Evolutionary conservation across 1,140 invertebrate genomes (phyloP).

Genomic region (Sycophila sp.): DNA sequence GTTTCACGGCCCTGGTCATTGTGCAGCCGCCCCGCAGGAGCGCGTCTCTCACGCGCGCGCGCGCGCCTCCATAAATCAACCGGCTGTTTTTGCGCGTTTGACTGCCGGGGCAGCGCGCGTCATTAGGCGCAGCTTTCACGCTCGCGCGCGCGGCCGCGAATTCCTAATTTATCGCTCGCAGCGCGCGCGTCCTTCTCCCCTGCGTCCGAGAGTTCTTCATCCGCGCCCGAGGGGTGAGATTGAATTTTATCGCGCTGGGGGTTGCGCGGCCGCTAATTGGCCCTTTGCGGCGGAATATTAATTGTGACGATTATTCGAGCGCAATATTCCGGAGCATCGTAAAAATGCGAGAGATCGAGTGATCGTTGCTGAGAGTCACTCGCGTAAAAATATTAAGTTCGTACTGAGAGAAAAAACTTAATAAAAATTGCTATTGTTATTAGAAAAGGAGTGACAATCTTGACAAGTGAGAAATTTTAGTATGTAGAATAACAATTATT

Average conservation of each 20-base stretch:
- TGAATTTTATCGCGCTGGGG: neutral
- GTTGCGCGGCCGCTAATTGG: neutral
- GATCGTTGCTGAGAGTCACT: too few species aligned
- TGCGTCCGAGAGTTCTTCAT: neutral
- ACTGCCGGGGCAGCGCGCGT: slow-evolving; percentile 41
- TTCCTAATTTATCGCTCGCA: slow-evolving; percentile 33
- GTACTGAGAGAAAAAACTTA: too few species aligned
- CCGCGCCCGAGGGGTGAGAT: neutral
- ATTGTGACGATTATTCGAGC: too few species aligned
- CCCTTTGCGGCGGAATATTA: neutral
- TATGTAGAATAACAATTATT: too few species aligned
- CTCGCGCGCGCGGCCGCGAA: slow-evolving; percentile 35
- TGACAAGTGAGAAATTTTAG: too few species aligned
- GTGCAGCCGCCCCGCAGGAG: slow-evolving; percentile 12
- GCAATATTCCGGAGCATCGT: too few species aligned
- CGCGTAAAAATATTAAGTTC: too few species aligned
- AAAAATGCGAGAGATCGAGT: too few species aligned
- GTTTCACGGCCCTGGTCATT: slow-evolving; percentile 16
- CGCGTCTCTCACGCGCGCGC: slow-evolving; percentile 43
- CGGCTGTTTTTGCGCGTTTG: slow-evolving; percentile 59
- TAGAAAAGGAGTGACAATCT: too few species aligned
- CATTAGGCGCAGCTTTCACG: slow-evolving; percentile 56
- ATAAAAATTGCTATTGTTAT: too few species aligned
- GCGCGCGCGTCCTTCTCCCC: slow-evolving; percentile 4
- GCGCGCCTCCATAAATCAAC: slow-evolving; percentile 56